Conservation (phyloP, 2,113 vertebrate genomes). For the Tachysurus vachellii region DNA sequence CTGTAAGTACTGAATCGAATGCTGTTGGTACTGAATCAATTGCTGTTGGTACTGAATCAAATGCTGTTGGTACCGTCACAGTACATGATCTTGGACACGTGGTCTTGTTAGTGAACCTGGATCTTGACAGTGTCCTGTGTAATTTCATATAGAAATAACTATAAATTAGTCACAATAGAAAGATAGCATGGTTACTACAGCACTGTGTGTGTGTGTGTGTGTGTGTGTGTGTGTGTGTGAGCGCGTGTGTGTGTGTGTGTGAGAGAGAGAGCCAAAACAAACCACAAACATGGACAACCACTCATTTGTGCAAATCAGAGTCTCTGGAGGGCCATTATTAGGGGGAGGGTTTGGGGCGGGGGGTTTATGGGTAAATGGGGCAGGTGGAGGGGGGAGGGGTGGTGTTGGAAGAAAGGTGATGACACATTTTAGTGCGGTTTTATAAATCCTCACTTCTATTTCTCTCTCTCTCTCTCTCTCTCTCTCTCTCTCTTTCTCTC, state of each 20-base stretch:
- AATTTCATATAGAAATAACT: background rate
- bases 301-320: slow-evolving; percentile 27
- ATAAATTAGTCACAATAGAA: background rate
- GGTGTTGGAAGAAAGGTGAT: background rate
- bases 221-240: background rate
- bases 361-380: background rate
- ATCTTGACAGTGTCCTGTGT: background rate
- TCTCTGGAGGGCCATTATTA: background rate
- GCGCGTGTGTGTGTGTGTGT: background rate
- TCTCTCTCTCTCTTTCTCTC: background rate
- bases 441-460: background rate
- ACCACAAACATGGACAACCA: background rate
- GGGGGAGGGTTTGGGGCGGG: background rate
- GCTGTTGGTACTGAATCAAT: too few species aligned
- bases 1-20: too few species aligned
- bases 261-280: background rate
- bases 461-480: background rate
- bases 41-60: too few species aligned
- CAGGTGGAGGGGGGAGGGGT: too few species aligned
- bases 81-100: too few species aligned
- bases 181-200: background rate
- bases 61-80: too few species aligned
- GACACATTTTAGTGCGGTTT: background rate
- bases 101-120: background rate
- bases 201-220: slow-evolving; percentile 23